Evolutionary conservation across 2,113 vertebrate genomes (phyloP).

Genomic region (Oriolus oriolus): DNA sequence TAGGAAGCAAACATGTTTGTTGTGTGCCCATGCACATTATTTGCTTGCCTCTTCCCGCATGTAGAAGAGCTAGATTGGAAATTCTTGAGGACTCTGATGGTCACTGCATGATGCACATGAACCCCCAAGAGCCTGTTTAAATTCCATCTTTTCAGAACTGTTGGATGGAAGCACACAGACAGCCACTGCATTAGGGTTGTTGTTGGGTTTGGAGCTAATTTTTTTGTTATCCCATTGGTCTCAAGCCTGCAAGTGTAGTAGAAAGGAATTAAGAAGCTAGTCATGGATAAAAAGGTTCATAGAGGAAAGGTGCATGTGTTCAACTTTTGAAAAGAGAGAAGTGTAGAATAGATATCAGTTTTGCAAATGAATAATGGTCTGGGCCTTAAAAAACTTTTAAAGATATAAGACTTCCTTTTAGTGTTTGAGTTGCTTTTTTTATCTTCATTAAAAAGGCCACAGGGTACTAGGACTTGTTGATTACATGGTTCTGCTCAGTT

Average conservation of each 20-base stretch:
- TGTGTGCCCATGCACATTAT: not conserved
- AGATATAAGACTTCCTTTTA: not conserved
- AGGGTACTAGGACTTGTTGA: not conserved
- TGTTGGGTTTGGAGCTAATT: not conserved
- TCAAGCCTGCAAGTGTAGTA: not conserved
- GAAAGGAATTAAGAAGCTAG: not conserved
- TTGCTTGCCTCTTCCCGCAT: not conserved
- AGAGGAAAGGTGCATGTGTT: not conserved
- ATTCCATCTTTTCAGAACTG: not conserved
- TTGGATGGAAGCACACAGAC: not conserved
- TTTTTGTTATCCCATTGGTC: not conserved
- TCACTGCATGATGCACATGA: not conserved
- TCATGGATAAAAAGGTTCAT: not conserved
- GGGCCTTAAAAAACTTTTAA: not conserved
- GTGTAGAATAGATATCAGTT: not conserved
- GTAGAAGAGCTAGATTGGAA: not conserved
- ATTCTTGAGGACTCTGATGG: not conserved
- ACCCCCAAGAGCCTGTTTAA: not conserved
- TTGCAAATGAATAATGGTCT: not conserved
- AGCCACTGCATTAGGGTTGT: rapidly evolving
- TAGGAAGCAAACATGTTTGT: not conserved
- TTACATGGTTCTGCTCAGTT: not conserved
- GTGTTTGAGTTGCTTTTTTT: not conserved
- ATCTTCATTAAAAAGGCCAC: not conserved
- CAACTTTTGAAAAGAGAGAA: not conserved